Evolutionary conservation across 1,140 invertebrate genomes (phyloP).

Genomic region (Temnothorax nylanderi): DNA sequence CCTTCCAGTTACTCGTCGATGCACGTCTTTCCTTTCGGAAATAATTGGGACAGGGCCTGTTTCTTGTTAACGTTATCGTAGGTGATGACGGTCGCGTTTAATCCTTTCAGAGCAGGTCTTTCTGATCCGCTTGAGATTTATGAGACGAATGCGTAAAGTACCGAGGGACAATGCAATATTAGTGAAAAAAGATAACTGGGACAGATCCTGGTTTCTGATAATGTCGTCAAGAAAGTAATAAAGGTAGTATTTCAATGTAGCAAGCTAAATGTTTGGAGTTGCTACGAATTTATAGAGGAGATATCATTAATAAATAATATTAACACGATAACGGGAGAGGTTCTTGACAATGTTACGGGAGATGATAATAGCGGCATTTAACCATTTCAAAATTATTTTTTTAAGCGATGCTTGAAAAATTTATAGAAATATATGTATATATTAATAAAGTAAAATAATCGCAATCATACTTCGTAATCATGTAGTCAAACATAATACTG

Average conservation of each 20-base stretch:
- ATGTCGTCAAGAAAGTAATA: background rate
- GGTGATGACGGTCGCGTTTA: constrained; percentile 15
- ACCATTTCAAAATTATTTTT: background rate
- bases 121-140: background rate
- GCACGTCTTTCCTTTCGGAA: constrained; percentile 56
- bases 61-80: constrained; percentile 20
- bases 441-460: background rate
- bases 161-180: background rate
- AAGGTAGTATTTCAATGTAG: background rate
- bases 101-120: background rate
- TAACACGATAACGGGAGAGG: background rate
- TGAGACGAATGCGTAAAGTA: background rate
- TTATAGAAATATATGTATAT: background rate
- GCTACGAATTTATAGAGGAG: background rate
- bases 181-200: background rate
- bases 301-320: background rate
- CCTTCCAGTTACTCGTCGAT: constrained; percentile 55
- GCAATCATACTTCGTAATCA: background rate
- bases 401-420: background rate
- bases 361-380: background rate
- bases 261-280: background rate
- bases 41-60: constrained; percentile 43
- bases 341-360: background rate
- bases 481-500: background rate
- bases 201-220: background rate